Evolutionary conservation across 2,888 invertebrate species (phyloP), one percentile per base, ranked within the genome.

Genomic region (Chesias legatella): DNA sequence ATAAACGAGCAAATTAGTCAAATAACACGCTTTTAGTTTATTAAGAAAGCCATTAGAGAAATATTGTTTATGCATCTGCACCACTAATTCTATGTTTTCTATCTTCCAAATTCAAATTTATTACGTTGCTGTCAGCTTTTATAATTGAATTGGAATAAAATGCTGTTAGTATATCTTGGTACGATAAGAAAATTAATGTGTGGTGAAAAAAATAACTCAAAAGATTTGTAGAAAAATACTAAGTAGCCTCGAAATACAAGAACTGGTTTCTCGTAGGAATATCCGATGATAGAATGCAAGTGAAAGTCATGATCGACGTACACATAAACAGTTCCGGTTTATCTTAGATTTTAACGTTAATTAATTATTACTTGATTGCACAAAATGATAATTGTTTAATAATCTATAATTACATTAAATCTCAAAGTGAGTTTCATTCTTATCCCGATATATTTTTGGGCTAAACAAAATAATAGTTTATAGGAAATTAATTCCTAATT

Each of bases 261-360:
- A 84, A 84, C 84, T 71, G 79, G 84, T 85, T 83, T 80, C 63
- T 61, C 69, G 69, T 73, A 63, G 62, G 73, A 82, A 79, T 84
- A 80, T 83, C 77, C 70, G 75, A 71, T 78, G 81, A 82, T 81
- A 71, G 78, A 81, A 77, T 82, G 79, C 70, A 77, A 85, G 86
- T 85, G 86, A 86, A 86, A 86, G 86, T 84, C 74, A 79, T 78
- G 76, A 81, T 77, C 73, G 70, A 65, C 72, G 79, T 78, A 73
- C 69, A 69, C 62, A 66, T 70, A 76, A 75, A 77, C 67, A 81
- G 79, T 82, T 83, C 81, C 84, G 83, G 82, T 77, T 80, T 73
- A 70, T 73, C 71, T 71, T 49, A 60, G 57, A 61, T 67, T 71
- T 71, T 67, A 60, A 65, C 56, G 63, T 67, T 76, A 71, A 77